These are phyloP conservation scores for Mionectes olivaceus DNA, from an alignment of 2,797 vertebrate species.

Conservation along the genomic window DNA sequence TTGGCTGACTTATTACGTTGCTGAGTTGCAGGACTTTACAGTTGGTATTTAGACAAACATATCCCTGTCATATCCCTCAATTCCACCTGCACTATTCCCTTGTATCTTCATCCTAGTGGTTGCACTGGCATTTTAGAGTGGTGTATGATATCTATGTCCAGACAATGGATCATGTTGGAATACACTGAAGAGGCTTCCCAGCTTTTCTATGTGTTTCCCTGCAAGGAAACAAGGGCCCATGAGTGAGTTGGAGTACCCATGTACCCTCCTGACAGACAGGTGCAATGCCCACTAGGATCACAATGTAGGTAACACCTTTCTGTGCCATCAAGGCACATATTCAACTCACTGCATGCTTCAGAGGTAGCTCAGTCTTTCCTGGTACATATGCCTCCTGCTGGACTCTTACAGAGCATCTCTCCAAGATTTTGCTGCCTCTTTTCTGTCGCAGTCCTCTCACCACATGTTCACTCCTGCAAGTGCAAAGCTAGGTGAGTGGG, in stretches of 20 bases:
- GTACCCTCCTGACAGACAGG: not conserved
- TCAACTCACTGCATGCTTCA: not conserved
- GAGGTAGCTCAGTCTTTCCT: not conserved
- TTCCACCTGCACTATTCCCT: not conserved
- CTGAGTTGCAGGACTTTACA: not conserved
- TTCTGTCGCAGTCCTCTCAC: not conserved
- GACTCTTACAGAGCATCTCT: not conserved
- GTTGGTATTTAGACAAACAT: not conserved
- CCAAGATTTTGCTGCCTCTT: not conserved
- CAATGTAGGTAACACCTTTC: not conserved
- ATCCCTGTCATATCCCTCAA: not conserved
- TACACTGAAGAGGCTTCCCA: not conserved
- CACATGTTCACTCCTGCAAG: not conserved
- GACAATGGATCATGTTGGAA: not conserved
- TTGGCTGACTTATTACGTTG: not conserved
- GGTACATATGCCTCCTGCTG: accelerated
- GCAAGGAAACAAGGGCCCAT: not conserved
- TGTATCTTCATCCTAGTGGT: not conserved
- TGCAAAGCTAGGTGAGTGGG: not conserved
- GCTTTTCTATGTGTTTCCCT: not conserved
- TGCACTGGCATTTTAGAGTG: not conserved
- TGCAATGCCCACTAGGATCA: not conserved
- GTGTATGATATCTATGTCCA: not conserved
- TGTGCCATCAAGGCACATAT: no score
- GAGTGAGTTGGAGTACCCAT: not conserved